Conservation (phyloP, 1,140 invertebrate species). For the Drosophila chauvacae region DNA sequence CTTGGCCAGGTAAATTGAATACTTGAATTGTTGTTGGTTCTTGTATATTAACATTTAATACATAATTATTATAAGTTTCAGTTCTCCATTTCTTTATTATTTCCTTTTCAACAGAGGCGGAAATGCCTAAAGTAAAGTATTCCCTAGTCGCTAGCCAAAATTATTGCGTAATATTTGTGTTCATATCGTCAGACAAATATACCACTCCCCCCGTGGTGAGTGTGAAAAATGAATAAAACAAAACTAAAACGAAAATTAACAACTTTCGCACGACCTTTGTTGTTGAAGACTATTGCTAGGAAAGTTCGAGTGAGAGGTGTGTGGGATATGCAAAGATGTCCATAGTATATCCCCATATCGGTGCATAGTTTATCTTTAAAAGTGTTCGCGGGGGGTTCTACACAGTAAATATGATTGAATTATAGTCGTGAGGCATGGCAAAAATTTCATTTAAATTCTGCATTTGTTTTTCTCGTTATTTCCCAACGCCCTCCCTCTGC, state of each 20-base stretch:
- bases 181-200: constrained; percentile 22
- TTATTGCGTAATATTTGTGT: constrained; percentile 42
- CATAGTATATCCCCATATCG: constrained; percentile 46
- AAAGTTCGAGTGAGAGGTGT: not conserved
- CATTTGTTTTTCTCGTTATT: constrained; percentile 40
- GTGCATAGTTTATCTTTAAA: constrained; percentile 30
- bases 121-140: constrained; percentile 10
- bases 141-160: constrained; percentile 1
- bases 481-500: not conserved
- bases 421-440: constrained; percentile 42
- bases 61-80: not conserved
- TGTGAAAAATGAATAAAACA: constrained; percentile 66
- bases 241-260: constrained; percentile 52
- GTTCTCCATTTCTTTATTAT: not conserved
- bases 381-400: not conserved
- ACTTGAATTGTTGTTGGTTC: not conserved
- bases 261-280: constrained; percentile 64
- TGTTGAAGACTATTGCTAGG: constrained; percentile 10
- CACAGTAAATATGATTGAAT: constrained; percentile 58
- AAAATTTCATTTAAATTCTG: constrained; percentile 56
- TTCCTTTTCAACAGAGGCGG: not conserved
- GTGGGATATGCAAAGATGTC: constrained; percentile 1
- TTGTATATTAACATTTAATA: not conserved
- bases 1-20: not conserved
- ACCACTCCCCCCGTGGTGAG: constrained; percentile 13